Percentiles rank a stretch among this genome's conserved stretches.
phyloP scores from a whole-genome alignment of 2,113 vertebrate species.

The Leucosticte australis region DNA sequence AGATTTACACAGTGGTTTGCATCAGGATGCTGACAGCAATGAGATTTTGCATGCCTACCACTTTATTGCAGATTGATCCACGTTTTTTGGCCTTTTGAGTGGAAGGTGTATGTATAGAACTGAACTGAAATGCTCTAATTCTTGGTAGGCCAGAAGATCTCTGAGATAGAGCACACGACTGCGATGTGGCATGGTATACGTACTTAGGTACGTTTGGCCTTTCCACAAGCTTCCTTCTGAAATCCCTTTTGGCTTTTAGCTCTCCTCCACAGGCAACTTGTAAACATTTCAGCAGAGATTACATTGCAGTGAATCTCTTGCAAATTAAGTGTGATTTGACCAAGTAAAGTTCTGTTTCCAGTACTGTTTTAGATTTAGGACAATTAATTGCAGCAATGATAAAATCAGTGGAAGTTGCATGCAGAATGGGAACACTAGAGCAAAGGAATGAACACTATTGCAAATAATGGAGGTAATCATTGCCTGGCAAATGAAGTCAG shows the following conservation, averaged over 20 bases:
- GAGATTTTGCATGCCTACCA: not conserved
- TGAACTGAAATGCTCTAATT: not conserved
- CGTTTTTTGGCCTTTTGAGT: not conserved
- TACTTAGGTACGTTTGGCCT: not conserved
- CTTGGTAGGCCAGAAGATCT: not conserved
- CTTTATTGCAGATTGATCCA: not conserved
- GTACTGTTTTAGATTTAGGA: not conserved
- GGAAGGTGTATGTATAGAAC: not conserved
- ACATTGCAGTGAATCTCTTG: not conserved
- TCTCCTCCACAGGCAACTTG: not conserved
- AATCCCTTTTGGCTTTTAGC: not conserved
- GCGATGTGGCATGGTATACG: rapidly evolving
- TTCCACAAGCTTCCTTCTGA: not conserved
- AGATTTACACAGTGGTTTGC: not conserved
- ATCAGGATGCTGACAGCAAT: not conserved
- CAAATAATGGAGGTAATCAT: not conserved
- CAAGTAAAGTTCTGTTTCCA: not conserved
- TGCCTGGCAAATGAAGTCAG: not conserved
- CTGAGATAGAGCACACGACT: not conserved
- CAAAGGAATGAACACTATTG: not conserved
- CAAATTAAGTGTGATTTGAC: not conserved
- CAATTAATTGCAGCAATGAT: not conserved
- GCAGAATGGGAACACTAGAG: not conserved
- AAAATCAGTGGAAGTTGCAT: not conserved
- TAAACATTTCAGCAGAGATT: conserved; percentile 10